Conservation (phyloP, 1,140 invertebrate genomes). For the Nasonia longicornis region DNA sequence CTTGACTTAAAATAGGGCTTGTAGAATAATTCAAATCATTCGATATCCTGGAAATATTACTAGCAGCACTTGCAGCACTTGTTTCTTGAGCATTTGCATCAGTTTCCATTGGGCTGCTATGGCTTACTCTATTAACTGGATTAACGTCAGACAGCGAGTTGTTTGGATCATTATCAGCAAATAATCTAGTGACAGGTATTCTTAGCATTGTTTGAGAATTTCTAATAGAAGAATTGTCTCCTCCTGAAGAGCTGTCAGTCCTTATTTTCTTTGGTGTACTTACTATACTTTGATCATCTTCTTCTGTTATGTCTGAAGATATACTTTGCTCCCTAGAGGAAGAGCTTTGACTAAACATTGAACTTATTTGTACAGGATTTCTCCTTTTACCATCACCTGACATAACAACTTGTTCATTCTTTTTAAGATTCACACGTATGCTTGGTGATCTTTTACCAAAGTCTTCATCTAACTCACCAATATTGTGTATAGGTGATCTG, state of each 20-base stretch:
- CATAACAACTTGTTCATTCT: slow-evolving; percentile 47
- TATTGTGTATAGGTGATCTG: background rate
- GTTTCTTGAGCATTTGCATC: background rate
- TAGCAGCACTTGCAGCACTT: slow-evolving; percentile 5
- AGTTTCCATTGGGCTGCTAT: slow-evolving; percentile 7
- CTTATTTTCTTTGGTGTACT: slow-evolving; percentile 47
- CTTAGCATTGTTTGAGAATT: slow-evolving; percentile 1
- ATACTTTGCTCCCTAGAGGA: background rate
- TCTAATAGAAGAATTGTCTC: background rate
- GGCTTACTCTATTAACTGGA: background rate
- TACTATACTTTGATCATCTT: slow-evolving; percentile 38
- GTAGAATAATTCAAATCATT: background rate
- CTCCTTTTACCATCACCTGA: slow-evolving; percentile 34
- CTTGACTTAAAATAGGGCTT: slow-evolving; percentile 48
- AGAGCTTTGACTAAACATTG: slow-evolving; percentile 23
- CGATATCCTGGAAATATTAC: background rate
- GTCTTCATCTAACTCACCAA: background rate
- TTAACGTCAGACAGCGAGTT: slow-evolving; percentile 19
- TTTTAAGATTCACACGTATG: slow-evolving; percentile 37
- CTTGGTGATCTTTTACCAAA: slow-evolving; percentile 38
- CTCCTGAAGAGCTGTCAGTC: background rate
- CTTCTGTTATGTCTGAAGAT: background rate
- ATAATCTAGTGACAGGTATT: slow-evolving; percentile 45
- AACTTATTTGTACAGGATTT: slow-evolving; percentile 41
- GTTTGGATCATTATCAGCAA: slow-evolving; percentile 36